These are phyloP conservation scores for Sturnus vulgaris DNA, from an alignment of 2,113 vertebrate genomes.

Conservation along the genomic window DNA sequence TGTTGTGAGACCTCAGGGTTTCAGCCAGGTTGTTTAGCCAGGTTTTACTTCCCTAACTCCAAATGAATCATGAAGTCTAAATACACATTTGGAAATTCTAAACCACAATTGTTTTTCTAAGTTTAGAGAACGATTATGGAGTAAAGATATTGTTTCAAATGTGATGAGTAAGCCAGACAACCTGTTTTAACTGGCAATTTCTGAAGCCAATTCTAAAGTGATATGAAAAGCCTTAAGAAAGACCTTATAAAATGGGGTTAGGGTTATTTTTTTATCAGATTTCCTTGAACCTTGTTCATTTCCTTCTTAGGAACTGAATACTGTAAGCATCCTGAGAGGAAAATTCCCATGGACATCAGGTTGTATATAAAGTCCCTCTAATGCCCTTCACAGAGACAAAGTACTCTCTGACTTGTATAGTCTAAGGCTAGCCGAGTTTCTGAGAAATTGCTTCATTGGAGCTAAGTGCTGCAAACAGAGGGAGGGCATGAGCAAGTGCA, in stretches of 20 bases:
- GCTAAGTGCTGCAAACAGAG: background rate
- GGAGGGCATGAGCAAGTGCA: background rate
- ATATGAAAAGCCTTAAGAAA: conserved; percentile 1
- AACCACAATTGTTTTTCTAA: conserved; percentile 53
- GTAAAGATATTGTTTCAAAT: conserved; percentile 40
- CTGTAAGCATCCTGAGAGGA: background rate
- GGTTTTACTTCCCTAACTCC: conserved; percentile 46
- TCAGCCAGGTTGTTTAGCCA: conserved; percentile 29
- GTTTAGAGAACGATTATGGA: conserved; percentile 27
- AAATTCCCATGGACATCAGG: background rate
- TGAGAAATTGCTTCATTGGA: background rate
- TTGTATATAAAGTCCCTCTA: background rate
- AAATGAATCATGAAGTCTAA: conserved; percentile 61
- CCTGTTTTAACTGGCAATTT: background rate
- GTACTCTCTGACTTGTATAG: background rate
- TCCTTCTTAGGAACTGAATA: conserved; percentile 10
- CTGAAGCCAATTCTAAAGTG: background rate
- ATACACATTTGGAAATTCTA: conserved; percentile 49
- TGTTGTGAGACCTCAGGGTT: background rate
- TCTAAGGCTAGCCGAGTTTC: background rate
- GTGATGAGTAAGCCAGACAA: background rate
- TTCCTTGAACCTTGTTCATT: conserved; percentile 17
- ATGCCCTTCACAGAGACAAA: background rate
- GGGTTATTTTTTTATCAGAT: background rate
- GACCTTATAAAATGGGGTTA: background rate